Conservation (phyloP, 1,140 invertebrate species). For the Ladona fulva region DNA sequence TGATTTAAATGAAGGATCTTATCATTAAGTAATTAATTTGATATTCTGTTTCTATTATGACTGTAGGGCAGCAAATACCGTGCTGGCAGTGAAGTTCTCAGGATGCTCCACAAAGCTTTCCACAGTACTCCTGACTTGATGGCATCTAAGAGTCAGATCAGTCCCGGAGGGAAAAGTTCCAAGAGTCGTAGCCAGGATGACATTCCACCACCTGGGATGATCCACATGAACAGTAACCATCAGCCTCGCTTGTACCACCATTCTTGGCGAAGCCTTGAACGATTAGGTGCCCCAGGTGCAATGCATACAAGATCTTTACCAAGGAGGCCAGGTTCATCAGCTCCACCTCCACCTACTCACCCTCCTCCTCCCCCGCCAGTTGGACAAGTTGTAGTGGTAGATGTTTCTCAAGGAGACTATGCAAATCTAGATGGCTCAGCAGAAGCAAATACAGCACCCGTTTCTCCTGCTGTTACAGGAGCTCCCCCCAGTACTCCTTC, state of each 20-base stretch:
- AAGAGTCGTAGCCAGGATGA: slow-evolving; percentile 37
- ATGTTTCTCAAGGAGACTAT: slow-evolving; percentile 41
- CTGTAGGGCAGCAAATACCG: not conserved
- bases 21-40: too few relatives aligned
- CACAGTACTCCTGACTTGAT: slow-evolving; percentile 79
- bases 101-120: slow-evolving; percentile 65
- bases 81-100: not conserved
- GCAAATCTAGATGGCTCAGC: not conserved
- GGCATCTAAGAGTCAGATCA: slow-evolving; percentile 18
- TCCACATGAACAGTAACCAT: slow-evolving; percentile 17
- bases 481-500: slow-evolving; percentile 7
- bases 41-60: too few relatives aligned
- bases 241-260: slow-evolving; percentile 29
- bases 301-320: slow-evolving; percentile 14
- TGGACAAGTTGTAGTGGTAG: slow-evolving; percentile 64
- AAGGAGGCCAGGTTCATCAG: slow-evolving; percentile 26
- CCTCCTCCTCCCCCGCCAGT: slow-evolving; percentile 58
- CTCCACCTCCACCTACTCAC: slow-evolving; percentile 56
- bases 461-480: slow-evolving; percentile 12
- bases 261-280: slow-evolving; percentile 27
- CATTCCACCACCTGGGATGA: slow-evolving; percentile 23
- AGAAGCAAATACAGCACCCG: slow-evolving; percentile 14
- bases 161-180: slow-evolving; percentile 18
- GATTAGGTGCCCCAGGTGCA: slow-evolving; percentile 12
- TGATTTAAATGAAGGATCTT: too few relatives aligned